A percentile compares a stretch with the other conserved stretches of the same genome.
phyloP scores from a whole-genome alignment of 53 echinoderm and acorn worm species.

The Mesocentrotus franciscanus region DNA sequence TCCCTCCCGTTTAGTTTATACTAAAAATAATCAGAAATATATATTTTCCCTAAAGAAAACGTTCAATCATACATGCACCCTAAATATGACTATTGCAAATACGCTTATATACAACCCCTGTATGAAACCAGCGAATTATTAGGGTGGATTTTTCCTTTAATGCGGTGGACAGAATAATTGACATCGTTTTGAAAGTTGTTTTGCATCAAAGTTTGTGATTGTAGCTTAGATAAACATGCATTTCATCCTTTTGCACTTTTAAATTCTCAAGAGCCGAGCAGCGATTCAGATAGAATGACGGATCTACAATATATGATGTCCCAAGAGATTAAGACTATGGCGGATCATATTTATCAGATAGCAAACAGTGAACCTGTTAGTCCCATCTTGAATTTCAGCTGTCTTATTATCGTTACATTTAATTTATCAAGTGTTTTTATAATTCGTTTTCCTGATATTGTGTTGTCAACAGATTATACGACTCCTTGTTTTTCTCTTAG shows the following conservation, averaged over 20 bases:
- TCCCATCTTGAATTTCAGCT: not conserved
- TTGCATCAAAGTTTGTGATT: constrained; percentile 11
- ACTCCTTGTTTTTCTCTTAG: no score
- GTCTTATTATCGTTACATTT: not conserved
- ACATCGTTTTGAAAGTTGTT: constrained; percentile 20
- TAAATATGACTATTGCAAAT: no score
- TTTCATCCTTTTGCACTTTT: constrained; percentile 26
- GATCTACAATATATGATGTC: not conserved
- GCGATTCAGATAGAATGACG: not conserved
- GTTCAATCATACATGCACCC: no score
- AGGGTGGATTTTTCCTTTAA: no score
- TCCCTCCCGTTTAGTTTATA: no score
- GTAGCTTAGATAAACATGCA: constrained; percentile 19
- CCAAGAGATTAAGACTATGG: not conserved
- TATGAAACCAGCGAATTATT: no score
- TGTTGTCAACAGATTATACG: no score
- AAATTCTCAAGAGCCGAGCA: constrained; percentile 15
- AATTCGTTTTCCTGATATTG: not conserved
- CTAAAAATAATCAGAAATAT: no score
- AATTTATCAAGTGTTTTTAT: not conserved
- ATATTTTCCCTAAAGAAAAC: no score
- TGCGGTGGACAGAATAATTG: constrained; percentile 21
- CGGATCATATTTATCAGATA: constrained; percentile 32
- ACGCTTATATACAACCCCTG: no score
- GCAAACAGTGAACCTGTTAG: not conserved